Base-by-base conservation (phyloP, 53 echinoderm and acorn worm genomes). In the Holothuria leucospilota region DNA sequence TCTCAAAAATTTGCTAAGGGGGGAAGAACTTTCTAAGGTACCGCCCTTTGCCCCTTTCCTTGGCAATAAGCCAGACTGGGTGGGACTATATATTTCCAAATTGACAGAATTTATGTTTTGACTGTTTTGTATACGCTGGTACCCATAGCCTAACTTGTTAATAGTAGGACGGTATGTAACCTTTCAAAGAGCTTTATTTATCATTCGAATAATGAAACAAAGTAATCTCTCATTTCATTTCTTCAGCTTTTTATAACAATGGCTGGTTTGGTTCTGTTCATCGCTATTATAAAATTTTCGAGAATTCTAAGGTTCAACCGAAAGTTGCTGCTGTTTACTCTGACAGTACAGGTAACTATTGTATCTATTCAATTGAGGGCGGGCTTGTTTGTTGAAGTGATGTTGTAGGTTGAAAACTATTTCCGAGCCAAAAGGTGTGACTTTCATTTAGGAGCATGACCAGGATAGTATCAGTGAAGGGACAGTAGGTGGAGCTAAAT, bases 221-320 rank as follows among this genome's bases (percentile, higher is more conserved):
- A 64, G 20, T 24, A 12, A 28, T 10, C 21, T 34, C 28, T 4
- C 13, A 64, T 14, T 68, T 39, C 29, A 1, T 13, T 10, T 78
- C 20, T 52, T 27, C 90, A 96, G 96, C 66, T 90, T 21, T 96
- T 90, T 64, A 78, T 90, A 60, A 86, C 92, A 59, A 90, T 92
- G 91, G 88, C 93, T 49, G 94, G 92, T 10, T 46, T 96, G 62
- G 78, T 94, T 6, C 79, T 96, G 26, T 96, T 94, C 74, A 78
- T 96, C 65, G 94, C 96, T 0, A 94, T 92, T 21, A 81, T 92
- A 71, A 96, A 96, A 81, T 96, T 96, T 81, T 87, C 89, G 29
- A 90, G 86, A 64, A 88, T 96, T 26, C 75, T 96, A 67, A 82
- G 96, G 42, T 96, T 96, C 71, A 96, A 96, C 68, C 72, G 85